Conservation (phyloP, 2,888 invertebrate genomes). For the Dendrolimus houi region DNA sequence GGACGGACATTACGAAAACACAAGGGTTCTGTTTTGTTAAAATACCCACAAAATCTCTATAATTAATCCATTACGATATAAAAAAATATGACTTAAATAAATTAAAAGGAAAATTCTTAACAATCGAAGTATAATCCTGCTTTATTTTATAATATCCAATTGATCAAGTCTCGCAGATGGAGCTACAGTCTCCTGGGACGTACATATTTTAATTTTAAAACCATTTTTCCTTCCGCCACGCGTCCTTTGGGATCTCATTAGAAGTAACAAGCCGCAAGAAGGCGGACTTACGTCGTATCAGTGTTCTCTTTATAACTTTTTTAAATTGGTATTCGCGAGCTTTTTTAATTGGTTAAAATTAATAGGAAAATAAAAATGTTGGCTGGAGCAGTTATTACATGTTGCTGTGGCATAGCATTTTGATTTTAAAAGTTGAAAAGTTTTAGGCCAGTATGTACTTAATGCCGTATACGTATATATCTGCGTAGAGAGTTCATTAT, state of each 20-base stretch:
- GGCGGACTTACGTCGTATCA: background rate
- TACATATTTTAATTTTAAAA: constrained; percentile 55
- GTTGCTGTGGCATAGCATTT: no score
- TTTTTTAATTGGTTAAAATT: background rate
- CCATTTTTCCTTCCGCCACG: constrained; percentile 33
- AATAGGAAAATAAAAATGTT: background rate
- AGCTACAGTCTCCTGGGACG: constrained; percentile 19
- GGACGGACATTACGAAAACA: no score
- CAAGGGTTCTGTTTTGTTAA: no score
- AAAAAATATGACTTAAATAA: no score
- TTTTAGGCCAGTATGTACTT: no score
- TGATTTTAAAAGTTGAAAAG: no score
- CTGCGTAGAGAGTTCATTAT: no score
- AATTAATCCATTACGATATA: no score
- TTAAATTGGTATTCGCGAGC: background rate
- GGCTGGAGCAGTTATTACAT: no score
- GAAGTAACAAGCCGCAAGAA: constrained; percentile 21
- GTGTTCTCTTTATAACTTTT: background rate
- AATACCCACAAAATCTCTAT: no score
- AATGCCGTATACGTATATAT: no score
- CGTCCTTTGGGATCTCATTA: constrained; percentile 55
- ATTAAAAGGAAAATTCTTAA: no score
- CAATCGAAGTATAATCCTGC: background rate
- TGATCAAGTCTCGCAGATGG: constrained; percentile 36
- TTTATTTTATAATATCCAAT: constrained; percentile 42